A percentile compares a stretch with the other conserved stretches of the same genome.
These are phyloP conservation scores for Pollachius pollachius DNA, from an alignment of 2,113 vertebrate species.

Conservation along the genomic window DNA sequence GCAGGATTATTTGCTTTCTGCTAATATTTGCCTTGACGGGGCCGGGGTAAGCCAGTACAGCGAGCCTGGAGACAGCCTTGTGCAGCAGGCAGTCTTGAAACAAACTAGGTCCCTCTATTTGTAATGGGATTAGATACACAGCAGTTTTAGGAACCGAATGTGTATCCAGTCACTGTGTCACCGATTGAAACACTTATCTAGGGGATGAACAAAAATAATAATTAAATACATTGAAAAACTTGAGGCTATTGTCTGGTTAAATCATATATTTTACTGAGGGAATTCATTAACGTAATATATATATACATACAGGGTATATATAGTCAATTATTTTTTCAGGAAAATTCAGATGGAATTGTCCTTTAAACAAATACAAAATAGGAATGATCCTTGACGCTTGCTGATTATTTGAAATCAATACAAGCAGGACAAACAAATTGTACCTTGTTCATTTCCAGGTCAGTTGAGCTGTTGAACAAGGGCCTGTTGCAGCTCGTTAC, in stretches of 20 bases:
- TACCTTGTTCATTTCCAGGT: constrained; percentile 7
- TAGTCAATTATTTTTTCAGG: no score
- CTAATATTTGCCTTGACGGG: constrained; percentile 90
- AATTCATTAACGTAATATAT: not conserved
- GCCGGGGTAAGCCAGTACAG: constrained; percentile 83
- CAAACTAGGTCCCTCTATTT: constrained; percentile 71
- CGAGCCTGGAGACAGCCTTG: constrained; percentile 84
- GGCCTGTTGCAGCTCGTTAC: constrained; percentile 1
- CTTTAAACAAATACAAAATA: no score
- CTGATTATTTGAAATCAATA: not conserved
- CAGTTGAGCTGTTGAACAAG: not conserved
- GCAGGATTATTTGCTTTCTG: constrained; percentile 92
- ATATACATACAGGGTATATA: not conserved
- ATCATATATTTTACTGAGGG: not conserved
- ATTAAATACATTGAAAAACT: constrained; percentile 6
- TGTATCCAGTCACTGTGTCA: constrained; percentile 22
- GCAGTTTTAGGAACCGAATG: constrained; percentile 30
- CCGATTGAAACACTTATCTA: constrained; percentile 25
- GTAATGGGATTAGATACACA: constrained; percentile 61
- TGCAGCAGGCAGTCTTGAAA: constrained; percentile 79
- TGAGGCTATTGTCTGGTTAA: constrained; percentile 17
- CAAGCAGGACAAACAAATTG: not conserved
- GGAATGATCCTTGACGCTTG: no score
- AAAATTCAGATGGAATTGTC: no score
- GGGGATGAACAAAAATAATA: not conserved